phyloP scores from a whole-genome alignment of 2,888 invertebrate species.

The Pterostichus madidus region DNA sequence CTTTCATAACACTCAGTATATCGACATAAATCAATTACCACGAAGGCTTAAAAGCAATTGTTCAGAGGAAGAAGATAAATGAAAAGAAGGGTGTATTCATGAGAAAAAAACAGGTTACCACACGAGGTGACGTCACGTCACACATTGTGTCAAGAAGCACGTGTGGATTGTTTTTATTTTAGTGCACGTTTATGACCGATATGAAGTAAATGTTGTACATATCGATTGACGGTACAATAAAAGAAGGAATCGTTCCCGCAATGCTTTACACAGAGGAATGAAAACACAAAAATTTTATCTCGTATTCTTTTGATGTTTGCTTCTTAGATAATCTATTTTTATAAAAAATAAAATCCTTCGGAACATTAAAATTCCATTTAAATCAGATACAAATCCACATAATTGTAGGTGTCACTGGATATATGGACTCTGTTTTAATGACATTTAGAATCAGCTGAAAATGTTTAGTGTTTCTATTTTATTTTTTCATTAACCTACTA shows the following conservation, averaged over 20 bases:
- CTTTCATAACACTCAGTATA: slow-evolving; percentile 20
- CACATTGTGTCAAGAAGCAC: slow-evolving; percentile 40
- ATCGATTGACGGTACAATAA: slow-evolving; percentile 19
- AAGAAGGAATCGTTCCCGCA: background rate
- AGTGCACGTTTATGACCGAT: slow-evolving; percentile 48
- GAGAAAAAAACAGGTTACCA: slow-evolving; percentile 17
- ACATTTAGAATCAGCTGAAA: slow-evolving; percentile 5
- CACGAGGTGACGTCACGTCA: slow-evolving; percentile 28
- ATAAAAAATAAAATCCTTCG: slow-evolving; percentile 40
- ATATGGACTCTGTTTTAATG: slow-evolving; percentile 36
- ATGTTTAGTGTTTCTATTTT: background rate
- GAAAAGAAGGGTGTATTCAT: slow-evolving; percentile 27
- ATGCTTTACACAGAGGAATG: slow-evolving; percentile 9
- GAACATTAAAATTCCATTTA: slow-evolving; percentile 48
- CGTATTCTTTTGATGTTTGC: slow-evolving; percentile 27
- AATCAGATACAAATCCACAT: slow-evolving; percentile 36
- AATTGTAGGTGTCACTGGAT: slow-evolving; percentile 33
- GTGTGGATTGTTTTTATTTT: slow-evolving; percentile 44
- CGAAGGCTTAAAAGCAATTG: slow-evolving; percentile 51
- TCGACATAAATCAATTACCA: slow-evolving; percentile 46
- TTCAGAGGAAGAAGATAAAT: slow-evolving; percentile 29
- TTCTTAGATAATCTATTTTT: slow-evolving; percentile 44
- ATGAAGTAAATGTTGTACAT: slow-evolving; percentile 47
- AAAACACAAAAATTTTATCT: slow-evolving; percentile 31
- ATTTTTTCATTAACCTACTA: no score